Evolutionary conservation across 2,888 invertebrate genomes (phyloP).

Genomic region (Tetragonula carbonaria): DNA sequence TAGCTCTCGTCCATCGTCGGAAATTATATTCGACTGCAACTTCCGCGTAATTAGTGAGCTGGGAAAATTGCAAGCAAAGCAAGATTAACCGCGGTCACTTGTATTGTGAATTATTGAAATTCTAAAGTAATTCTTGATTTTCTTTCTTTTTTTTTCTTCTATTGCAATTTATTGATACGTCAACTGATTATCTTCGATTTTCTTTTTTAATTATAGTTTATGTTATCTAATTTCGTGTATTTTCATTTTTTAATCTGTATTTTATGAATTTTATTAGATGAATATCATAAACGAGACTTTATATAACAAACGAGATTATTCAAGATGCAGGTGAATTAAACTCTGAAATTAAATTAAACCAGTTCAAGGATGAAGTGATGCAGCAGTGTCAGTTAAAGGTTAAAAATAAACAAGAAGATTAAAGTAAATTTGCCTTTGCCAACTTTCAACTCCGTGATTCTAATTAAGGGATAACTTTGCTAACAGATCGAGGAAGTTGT

Average conservation of each 20-base stretch:
- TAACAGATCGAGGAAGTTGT: background rate
- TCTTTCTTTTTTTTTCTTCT: background rate
- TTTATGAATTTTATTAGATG: too few relatives aligned
- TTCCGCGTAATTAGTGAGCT: constrained; percentile 48
- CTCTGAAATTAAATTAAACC: too few relatives aligned
- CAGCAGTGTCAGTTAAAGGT: too few relatives aligned
- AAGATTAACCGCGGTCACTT: constrained; percentile 33
- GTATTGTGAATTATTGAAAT: constrained; percentile 4
- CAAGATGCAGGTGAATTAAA: too few relatives aligned
- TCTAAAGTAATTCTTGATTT: background rate
- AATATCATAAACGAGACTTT: too few relatives aligned
- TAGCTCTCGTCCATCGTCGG: constrained; percentile 61
- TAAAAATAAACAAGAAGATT: background rate
- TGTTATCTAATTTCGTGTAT: background rate
- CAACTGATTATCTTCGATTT: background rate
- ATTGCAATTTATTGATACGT: background rate
- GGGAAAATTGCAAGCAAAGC: constrained; percentile 44
- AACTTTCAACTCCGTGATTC: background rate
- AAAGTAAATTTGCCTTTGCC: background rate
- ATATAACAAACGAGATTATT: too few relatives aligned
- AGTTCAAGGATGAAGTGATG: too few relatives aligned
- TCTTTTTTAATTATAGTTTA: background rate
- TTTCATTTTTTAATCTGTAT: too few relatives aligned
- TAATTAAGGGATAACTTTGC: background rate
- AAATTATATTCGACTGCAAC: constrained; percentile 68